phyloP scores from a whole-genome alignment of 2,113 vertebrate species.

The Zosterops lateralis region DNA sequence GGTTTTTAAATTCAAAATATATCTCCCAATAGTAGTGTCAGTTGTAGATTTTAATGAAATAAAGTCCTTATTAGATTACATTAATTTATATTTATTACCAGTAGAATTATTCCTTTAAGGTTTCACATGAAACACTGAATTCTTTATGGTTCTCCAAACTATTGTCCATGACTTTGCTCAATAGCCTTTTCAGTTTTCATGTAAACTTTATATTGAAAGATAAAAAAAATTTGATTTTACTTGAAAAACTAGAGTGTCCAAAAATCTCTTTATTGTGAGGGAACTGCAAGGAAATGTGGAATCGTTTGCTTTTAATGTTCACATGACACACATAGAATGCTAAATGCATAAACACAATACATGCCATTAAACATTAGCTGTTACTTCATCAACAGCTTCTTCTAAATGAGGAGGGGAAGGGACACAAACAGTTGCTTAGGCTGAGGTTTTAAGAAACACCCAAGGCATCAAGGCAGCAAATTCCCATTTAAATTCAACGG shows the following conservation, averaged over 20 bases:
- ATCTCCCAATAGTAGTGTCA: not conserved
- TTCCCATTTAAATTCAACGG: conserved; percentile 46
- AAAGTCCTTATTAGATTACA: not conserved
- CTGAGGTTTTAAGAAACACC: not conserved
- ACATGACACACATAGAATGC: not conserved
- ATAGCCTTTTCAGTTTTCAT: not conserved
- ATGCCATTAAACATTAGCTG: not conserved
- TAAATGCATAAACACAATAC: not conserved
- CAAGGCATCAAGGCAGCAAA: conserved; percentile 27
- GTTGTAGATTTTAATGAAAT: not conserved
- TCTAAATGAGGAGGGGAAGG: not conserved
- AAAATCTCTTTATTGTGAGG: not conserved
- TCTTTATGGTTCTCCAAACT: not conserved
- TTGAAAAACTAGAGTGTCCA: not conserved
- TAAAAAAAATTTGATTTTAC: not conserved
- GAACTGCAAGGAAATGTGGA: not conserved
- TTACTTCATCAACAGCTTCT: not conserved
- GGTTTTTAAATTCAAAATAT: not conserved
- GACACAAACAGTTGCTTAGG: not conserved
- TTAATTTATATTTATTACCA: not conserved
- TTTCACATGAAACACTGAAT: not conserved
- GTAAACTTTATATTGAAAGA: not conserved
- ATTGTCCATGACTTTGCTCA: not conserved
- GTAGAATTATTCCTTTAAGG: not conserved
- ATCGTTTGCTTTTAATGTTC: not conserved